Evolutionary conservation across 1,140 invertebrate genomes (phyloP).

Genomic region (Trichomalopsis sarcophagae): DNA sequence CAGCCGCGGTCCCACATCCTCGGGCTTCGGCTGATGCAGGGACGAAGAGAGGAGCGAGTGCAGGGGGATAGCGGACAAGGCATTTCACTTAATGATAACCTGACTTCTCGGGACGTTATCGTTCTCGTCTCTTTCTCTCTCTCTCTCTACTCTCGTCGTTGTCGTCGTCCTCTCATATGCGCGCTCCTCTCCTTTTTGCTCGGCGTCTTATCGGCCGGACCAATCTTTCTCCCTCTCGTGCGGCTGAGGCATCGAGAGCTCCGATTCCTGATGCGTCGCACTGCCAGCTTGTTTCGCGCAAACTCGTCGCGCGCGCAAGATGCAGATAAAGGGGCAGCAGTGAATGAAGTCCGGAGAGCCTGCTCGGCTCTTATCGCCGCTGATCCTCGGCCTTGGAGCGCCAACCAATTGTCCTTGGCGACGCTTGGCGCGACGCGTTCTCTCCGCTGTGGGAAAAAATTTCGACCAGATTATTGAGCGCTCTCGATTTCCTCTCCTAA

Average conservation of each 20-base stretch:
- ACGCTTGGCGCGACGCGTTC: not conserved
- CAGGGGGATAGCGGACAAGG: slow-evolving; percentile 71
- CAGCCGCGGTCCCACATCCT: not conserved
- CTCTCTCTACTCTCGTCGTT: not conserved
- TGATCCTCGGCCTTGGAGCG: not conserved
- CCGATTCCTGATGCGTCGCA: slow-evolving; percentile 47
- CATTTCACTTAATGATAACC: slow-evolving; percentile 76
- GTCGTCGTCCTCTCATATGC: slow-evolving; percentile 24
- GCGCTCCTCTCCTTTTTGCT: slow-evolving; percentile 5
- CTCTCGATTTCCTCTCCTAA: not conserved
- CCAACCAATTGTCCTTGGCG: slow-evolving; percentile 38
- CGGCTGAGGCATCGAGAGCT: slow-evolving; percentile 57
- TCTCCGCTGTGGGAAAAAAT: slow-evolving; percentile 24
- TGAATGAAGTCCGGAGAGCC: slow-evolving; percentile 4
- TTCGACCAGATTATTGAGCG: not conserved
- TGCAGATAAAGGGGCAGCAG: slow-evolving; percentile 38
- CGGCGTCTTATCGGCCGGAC: slow-evolving; percentile 57
- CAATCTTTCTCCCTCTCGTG: slow-evolving; percentile 56
- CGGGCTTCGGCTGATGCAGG: not conserved
- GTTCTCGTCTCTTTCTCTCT: not conserved
- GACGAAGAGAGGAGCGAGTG: slow-evolving; percentile 59
- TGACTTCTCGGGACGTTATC: slow-evolving; percentile 55
- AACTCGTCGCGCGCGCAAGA: slow-evolving; percentile 40
- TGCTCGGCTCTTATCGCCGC: slow-evolving; percentile 14
- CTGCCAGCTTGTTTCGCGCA: slow-evolving; percentile 46